Percentiles rank a stretch among this genome's conserved stretches.
Evolutionary conservation across 2,888 invertebrate genomes (phyloP).

Genomic region (Troilus luridus): DNA sequence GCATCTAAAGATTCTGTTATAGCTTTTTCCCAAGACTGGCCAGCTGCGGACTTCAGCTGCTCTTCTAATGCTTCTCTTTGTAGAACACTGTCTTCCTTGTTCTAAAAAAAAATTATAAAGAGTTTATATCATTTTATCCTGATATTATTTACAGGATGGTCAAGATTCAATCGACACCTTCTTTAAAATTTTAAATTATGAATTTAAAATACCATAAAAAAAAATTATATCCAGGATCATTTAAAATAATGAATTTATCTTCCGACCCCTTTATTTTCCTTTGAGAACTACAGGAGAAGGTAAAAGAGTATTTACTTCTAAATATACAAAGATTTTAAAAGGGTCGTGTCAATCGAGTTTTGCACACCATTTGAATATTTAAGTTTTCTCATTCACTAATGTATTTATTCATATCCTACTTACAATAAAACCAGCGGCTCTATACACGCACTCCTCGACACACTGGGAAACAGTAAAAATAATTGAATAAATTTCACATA

Average conservation of each 20-base stretch:
- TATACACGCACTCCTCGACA: slow-evolving; percentile 65
- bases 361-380: too few relatives aligned
- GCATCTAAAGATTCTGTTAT: slow-evolving; percentile 9
- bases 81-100: slow-evolving; percentile 31
- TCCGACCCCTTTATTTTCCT: too few relatives aligned
- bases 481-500: not conserved
- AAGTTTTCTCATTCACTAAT: not conserved
- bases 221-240: too few relatives aligned
- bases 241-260: too few relatives aligned
- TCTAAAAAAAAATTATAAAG: not conserved
- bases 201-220: too few relatives aligned
- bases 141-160: too few relatives aligned
- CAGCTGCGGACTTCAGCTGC: not conserved
- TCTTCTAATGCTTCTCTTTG: slow-evolving; percentile 14
- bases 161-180: too few relatives aligned
- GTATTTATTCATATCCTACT: slow-evolving; percentile 44
- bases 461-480: slow-evolving; percentile 63
- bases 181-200: too few relatives aligned
- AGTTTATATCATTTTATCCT: not conserved
- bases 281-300: too few relatives aligned
- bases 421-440: slow-evolving; percentile 64
- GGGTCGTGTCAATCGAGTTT: too few relatives aligned
- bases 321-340: too few relatives aligned
- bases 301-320: too few relatives aligned
- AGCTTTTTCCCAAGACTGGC: slow-evolving; percentile 31